These are phyloP conservation scores for Branchinecta lindahli DNA, from an alignment of 1,140 invertebrate species.

Conservation along the genomic window DNA sequence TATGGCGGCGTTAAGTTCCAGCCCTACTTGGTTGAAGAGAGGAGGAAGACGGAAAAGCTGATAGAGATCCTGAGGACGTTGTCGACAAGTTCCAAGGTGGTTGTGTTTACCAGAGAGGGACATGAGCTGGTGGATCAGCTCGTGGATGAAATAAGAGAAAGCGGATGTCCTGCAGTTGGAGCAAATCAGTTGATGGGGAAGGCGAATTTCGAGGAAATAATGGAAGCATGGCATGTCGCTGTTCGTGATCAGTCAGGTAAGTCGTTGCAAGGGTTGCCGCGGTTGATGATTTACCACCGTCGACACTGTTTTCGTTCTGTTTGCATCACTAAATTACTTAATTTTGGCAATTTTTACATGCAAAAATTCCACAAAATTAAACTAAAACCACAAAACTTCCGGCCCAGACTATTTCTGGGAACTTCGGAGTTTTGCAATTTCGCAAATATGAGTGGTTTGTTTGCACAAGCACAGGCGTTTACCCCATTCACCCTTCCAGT, in stretches of 20 bases:
- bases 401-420: too few species aligned
- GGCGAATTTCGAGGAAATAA: background rate
- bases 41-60: background rate
- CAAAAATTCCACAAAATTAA: too few species aligned
- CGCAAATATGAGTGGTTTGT: too few species aligned
- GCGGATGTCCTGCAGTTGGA: background rate
- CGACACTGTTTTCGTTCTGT: too few species aligned
- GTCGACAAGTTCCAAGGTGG: background rate
- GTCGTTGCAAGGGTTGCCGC: background rate
- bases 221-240: background rate
- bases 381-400: too few species aligned
- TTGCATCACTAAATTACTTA: too few species aligned
- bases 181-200: background rate
- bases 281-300: too few species aligned
- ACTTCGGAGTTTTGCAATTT: too few species aligned
- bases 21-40: background rate
- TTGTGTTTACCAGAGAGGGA: background rate
- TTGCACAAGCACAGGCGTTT: too few species aligned
- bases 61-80: background rate
- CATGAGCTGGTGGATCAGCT: background rate
- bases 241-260: background rate
- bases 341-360: too few species aligned
- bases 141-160: background rate
- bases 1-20: background rate
- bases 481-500: too few species aligned